phyloP scores from a whole-genome alignment of 2,888 invertebrate genomes.

The Lasioglossum vierecki region DNA sequence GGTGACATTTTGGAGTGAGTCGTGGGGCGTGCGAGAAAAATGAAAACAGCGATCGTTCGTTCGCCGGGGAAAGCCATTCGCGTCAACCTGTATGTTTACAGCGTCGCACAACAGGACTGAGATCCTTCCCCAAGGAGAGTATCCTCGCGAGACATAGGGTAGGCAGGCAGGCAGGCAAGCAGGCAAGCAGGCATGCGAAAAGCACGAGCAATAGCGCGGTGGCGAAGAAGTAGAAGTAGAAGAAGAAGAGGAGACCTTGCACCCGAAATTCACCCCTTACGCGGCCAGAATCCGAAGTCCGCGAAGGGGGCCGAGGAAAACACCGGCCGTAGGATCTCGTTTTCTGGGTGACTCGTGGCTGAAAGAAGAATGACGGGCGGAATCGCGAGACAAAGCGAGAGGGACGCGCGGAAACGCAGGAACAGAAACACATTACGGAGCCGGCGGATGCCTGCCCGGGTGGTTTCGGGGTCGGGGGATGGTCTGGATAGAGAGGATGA shows the following conservation, averaged over 20 bases:
- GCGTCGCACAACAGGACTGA: background rate
- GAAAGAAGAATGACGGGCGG: constrained; percentile 38
- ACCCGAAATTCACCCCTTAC: constrained; percentile 44
- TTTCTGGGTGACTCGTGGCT: constrained; percentile 65
- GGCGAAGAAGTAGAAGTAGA: background rate
- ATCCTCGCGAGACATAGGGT: background rate
- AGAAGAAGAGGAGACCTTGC: constrained; percentile 46
- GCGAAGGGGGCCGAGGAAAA: constrained; percentile 32
- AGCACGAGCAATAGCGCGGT: too few relatives aligned
- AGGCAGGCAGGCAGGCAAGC: background rate
- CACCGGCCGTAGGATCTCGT: constrained; percentile 45
- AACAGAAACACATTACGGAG: constrained; percentile 53
- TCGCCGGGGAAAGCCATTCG: background rate
- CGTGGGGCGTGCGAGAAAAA: background rate
- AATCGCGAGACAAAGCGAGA: constrained; percentile 47
- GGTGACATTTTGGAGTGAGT: background rate
- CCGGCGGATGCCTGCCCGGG: constrained; percentile 6
- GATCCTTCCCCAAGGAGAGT: constrained; percentile 19
- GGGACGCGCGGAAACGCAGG: constrained; percentile 36
- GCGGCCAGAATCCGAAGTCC: constrained; percentile 46
- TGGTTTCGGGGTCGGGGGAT: background rate
- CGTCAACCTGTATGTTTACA: constrained; percentile 5
- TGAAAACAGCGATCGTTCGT: background rate
- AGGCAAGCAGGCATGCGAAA: background rate
- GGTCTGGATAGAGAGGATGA: background rate